Evolutionary conservation across 2,888 invertebrate genomes (phyloP), one percentile per base, ranked within the genome.

Genomic region (Brachyptera risi): DNA sequence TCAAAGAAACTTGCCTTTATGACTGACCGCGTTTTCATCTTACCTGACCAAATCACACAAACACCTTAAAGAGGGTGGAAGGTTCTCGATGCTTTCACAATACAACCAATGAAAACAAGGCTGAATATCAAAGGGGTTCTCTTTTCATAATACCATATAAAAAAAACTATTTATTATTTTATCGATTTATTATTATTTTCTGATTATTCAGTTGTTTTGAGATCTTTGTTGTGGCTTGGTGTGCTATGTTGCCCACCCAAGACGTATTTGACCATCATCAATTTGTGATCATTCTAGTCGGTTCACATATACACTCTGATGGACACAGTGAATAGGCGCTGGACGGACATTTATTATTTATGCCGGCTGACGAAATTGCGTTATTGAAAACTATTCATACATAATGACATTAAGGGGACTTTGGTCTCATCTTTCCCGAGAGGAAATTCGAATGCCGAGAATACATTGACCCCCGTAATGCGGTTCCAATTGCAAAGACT

Each of bases 261-360:
- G 57, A 31, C 17, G 61, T 31, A 38, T 26, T 31, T 21, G 54
- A 54, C 59, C 57, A 61, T 61, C 61, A 61, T 61, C 57, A 61
- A 61, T 56, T 57, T 59, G 51, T 42, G 54, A 59, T 59, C 51
- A 26, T 31, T 42, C 31, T 31, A 57, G 61, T 57, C 61, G 57
- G 42, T 21, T 17, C 37, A 24, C 23, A n/a, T 31, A 27, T 37
- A 35, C 57, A 56, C 31, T 56, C 61, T 49, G 56, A 57, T 78
- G 78, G 51, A 78, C 70, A 68, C 76, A 78, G 65, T 79, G 78
- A 26, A 77, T 78, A 66, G 73, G 17, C 51, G 3, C 3, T 23
- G 47, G 47, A 47, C 47, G 47, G 47, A 47, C 47, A 47, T 47
- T 47, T 47, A 47, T 47, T 47, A 47, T 1, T 24, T n/a, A 47